Evolutionary conservation across 2,113 vertebrate genomes (phyloP).

Genomic region (Hemichromis elongatus): DNA sequence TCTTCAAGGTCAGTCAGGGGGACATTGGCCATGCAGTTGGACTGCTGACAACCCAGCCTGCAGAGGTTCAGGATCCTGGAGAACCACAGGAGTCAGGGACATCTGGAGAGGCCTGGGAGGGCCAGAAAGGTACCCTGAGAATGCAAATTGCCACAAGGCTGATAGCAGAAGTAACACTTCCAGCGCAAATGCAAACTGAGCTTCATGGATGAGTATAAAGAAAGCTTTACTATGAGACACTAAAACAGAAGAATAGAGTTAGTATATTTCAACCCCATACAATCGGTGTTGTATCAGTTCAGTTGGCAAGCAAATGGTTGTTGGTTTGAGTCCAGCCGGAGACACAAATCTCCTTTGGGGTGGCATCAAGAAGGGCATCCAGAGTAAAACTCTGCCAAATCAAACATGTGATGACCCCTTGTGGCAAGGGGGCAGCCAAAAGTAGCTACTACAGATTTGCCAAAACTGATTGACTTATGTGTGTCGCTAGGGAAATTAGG

Average conservation of each 20-base stretch:
- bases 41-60: conserved; percentile 77
- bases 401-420: neutral
- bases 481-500: neutral
- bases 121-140: conserved; percentile 55
- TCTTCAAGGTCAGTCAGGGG: conserved; percentile 82
- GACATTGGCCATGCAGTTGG: conserved; percentile 87
- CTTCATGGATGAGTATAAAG: neutral
- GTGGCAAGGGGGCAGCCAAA: neutral
- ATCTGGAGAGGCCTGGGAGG: conserved; percentile 50
- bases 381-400: neutral
- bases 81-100: conserved; percentile 61
- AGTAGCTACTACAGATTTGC: neutral
- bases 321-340: neutral
- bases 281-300: neutral
- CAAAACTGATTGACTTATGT: neutral
- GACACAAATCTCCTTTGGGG: neutral
- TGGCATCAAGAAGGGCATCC: neutral
- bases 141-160: neutral
- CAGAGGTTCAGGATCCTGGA: conserved; percentile 49
- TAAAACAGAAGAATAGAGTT: neutral
- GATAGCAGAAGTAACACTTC: neutral
- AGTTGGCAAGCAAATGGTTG: neutral
- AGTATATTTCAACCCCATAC: neutral
- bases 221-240: neutral
- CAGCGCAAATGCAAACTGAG: neutral